These are phyloP conservation scores for Aphelinus certus DNA, from an alignment of 1,140 invertebrate species.

Conservation along the genomic window DNA sequence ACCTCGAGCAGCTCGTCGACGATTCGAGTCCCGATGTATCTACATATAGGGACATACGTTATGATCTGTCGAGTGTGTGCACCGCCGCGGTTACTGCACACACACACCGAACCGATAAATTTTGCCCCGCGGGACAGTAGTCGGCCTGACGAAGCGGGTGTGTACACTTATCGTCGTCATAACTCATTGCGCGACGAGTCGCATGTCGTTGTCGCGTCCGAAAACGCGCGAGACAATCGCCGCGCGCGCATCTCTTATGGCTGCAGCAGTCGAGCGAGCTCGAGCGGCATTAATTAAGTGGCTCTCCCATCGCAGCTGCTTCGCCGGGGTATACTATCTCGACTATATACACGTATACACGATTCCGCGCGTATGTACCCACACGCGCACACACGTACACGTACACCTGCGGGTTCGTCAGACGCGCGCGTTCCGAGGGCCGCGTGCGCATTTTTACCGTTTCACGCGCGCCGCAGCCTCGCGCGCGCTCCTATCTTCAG, in stretches of 20 bases:
- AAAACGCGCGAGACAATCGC: background rate
- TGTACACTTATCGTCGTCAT: too few relatives aligned
- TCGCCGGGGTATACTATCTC: slow-evolving; percentile 4
- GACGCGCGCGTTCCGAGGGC: background rate
- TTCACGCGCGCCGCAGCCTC: slow-evolving; percentile 13
- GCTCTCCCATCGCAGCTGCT: slow-evolving; percentile 14
- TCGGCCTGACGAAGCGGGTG: too few relatives aligned
- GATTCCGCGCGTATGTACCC: background rate
- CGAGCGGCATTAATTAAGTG: slow-evolving; percentile 14
- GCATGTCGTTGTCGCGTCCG: background rate
- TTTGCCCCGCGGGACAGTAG: too few relatives aligned
- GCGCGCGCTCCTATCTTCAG: slow-evolving; percentile 18
- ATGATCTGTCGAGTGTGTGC: too few relatives aligned
- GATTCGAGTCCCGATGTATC: too few relatives aligned
- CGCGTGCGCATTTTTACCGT: slow-evolving; percentile 19
- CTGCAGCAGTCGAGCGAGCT: too few relatives aligned
- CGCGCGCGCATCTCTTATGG: too few relatives aligned
- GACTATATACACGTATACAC: background rate
- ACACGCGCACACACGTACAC: background rate
- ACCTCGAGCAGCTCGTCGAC: too few relatives aligned
- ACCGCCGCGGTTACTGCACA: too few relatives aligned
- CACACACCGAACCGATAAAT: too few relatives aligned
- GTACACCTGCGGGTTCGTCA: background rate
- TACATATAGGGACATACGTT: too few relatives aligned
- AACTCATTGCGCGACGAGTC: too few relatives aligned